Conservation (phyloP, 1,140 invertebrate genomes). For the Brachionus rubens region DNA sequence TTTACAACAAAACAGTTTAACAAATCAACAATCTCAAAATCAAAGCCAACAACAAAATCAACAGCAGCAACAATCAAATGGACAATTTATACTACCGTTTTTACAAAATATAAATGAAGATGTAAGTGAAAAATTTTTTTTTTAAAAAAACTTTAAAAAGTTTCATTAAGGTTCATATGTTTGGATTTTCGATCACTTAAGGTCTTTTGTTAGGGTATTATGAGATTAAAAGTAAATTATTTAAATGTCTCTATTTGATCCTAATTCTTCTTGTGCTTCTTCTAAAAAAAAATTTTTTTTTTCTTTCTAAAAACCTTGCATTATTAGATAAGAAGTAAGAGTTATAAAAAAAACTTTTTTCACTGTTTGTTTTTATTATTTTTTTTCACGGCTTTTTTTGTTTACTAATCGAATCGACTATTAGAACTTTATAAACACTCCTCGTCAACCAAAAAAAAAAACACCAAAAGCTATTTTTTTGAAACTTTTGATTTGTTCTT, state of each 20-base stretch:
- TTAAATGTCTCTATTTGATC: slow-evolving; percentile 6
- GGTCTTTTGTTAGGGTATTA: slow-evolving; percentile 11
- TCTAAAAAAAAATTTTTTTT: neutral
- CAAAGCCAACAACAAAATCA: neutral
- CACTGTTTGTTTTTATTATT: neutral
- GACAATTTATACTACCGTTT: slow-evolving; percentile 29
- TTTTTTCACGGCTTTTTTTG: slow-evolving; percentile 4
- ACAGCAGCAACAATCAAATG: neutral
- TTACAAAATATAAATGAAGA: slow-evolving; percentile 38
- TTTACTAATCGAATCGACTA: slow-evolving; percentile 30
- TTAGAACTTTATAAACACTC: neutral
- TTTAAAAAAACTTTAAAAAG: neutral
- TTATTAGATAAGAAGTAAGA: neutral
- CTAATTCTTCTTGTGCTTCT: neutral
- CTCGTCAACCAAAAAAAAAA: neutral
- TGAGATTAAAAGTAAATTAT: slow-evolving; percentile 6
- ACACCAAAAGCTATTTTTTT: neutral
- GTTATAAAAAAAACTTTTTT: neutral
- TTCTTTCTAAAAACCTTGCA: slow-evolving; percentile 12
- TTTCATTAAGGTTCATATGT: neutral
- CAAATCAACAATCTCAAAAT: neutral
- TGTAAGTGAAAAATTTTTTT: slow-evolving; percentile 12
- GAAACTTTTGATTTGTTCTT: neutral
- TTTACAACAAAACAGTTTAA: neutral
- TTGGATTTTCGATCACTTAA: slow-evolving; percentile 4